Evolutionary conservation across 1,140 invertebrate genomes (phyloP), one percentile per base, ranked within the genome.

Genomic region (Chironomus tepperi): DNA sequence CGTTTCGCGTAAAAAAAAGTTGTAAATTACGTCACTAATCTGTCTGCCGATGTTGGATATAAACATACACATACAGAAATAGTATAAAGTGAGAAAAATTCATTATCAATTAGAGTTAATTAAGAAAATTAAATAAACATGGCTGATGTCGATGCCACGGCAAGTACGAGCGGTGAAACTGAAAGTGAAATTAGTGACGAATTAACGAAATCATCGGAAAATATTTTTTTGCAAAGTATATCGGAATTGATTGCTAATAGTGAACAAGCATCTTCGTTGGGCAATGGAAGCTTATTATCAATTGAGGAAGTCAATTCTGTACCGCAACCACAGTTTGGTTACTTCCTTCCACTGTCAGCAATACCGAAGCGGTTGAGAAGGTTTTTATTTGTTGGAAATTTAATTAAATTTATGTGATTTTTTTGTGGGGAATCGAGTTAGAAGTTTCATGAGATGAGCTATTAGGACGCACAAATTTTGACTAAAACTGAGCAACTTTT

Each of bases 71-170:
- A 9, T 1, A 21, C 1, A 19, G 18, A 70, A 7, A 70, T 7
- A 70, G 19, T 9, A 70, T 7, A 67, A 18, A 67, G 64, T 15
- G 18, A 67, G 64, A 67, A n/a, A 7, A 70, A 19, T 19, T 70
- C 18, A 18, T 21, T 70, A 3, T 70, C 65, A 19, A 18, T 70
- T 19, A 3, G 9, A 19, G 18, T 18, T 18, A 70, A 70, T 70
- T 70, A 70, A 7, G n/a, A 12, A 57, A 57, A 57, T n/a, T 5
- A 70, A 70, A 70, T 70, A 21, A 70, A 70, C n/a, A 70, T 70
- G 65, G 16, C 16, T 19, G 16, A 19, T 70, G 65, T 10, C 7
- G 7, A 7, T 21, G 47, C 47, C 7, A 7, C 10, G 2, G 9
- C 10, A 10, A n/a, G n/a, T 57, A 12, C 47, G 47, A 57, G 47